A percentile compares a stretch with the other conserved stretches of the same genome.
Conservation (phyloP, 2,113 vertebrate species). For the Protobothrops flavoviridis region DNA sequence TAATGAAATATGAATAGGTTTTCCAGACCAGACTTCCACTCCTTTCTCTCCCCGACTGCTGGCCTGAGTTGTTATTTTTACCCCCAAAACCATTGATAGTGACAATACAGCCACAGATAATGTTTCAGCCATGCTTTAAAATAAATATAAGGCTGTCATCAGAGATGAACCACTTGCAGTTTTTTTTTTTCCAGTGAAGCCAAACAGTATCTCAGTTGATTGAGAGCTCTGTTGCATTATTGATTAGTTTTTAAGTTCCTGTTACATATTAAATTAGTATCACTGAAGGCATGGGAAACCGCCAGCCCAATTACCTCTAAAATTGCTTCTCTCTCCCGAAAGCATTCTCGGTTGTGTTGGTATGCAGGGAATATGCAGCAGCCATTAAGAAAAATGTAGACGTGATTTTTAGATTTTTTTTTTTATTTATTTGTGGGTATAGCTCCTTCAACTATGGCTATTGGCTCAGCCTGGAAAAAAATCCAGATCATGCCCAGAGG, state of each 20-base stretch:
- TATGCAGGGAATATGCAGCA: conserved; percentile 47
- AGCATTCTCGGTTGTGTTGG: conserved; percentile 44
- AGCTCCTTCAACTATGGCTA: conserved; percentile 31
- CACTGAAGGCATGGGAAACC: conserved; percentile 59
- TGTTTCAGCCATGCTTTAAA: conserved; percentile 69
- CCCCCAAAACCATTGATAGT: conserved; percentile 71
- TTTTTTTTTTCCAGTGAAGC: conserved; percentile 61
- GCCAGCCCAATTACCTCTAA: conserved; percentile 62
- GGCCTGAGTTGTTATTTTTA: conserved; percentile 51
- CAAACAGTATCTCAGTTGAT: conserved; percentile 58
- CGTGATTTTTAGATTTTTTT: conserved; percentile 26
- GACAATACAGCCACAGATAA: conserved; percentile 71
- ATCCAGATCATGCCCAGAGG: neutral
- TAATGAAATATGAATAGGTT: conserved; percentile 71
- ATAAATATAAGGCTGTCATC: conserved; percentile 73
- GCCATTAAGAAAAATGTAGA: conserved; percentile 49
- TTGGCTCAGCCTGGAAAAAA: neutral
- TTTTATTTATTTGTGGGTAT: neutral
- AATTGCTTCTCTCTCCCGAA: conserved; percentile 58
- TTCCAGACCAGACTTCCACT: conserved; percentile 52
- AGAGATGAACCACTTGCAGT: conserved; percentile 49
- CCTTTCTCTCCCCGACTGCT: conserved; percentile 48
- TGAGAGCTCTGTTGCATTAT: conserved; percentile 70
- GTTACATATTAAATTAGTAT: conserved; percentile 72
- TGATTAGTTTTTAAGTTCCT: conserved; percentile 75